Conservation (phyloP, 2,113 vertebrate genomes). For the Triplophysa rosa region DNA sequence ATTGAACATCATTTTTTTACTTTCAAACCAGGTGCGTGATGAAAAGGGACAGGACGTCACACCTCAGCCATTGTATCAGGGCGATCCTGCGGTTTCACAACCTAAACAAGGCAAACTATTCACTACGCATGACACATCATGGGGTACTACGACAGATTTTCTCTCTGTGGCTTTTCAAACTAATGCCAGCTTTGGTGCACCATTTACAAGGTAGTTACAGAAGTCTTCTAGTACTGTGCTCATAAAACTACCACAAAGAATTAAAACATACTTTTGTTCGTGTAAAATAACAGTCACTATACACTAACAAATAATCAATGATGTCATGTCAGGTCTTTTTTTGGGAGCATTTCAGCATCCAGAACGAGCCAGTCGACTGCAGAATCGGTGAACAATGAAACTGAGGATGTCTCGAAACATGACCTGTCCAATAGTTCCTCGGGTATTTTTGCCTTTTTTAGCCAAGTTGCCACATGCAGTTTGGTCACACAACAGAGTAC, state of each 20-base stretch:
- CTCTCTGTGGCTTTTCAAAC: constrained; percentile 66
- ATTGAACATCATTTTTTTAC: not conserved
- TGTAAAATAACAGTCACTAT: not conserved
- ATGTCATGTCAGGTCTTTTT: constrained; percentile 69
- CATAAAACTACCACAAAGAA: no score
- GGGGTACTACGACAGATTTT: constrained; percentile 57
- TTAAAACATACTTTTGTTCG: no score
- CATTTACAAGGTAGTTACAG: constrained; percentile 74
- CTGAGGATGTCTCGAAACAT: constrained; percentile 66
- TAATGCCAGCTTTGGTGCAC: constrained; percentile 68
- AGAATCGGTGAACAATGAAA: constrained; percentile 70
- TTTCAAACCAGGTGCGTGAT: constrained; percentile 80
- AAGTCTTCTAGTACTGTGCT: not conserved
- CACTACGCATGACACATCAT: constrained; percentile 64
- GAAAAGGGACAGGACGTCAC: constrained; percentile 81
- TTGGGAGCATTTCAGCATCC: constrained; percentile 76
- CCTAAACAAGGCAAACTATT: constrained; percentile 71
- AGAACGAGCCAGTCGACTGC: constrained; percentile 66
- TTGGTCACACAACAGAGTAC: not conserved
- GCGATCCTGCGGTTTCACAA: constrained; percentile 61
- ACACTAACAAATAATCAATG: not conserved
- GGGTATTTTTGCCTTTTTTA: constrained; percentile 65
- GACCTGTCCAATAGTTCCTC: constrained; percentile 61
- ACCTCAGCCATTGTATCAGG: constrained; percentile 77
- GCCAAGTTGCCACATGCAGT: not conserved